A percentile compares a stretch with the other conserved stretches of the same genome.
These are phyloP conservation scores for Psilopogon haemacephalus DNA, from an alignment of 2,113 vertebrate species.

Conservation along the genomic window DNA sequence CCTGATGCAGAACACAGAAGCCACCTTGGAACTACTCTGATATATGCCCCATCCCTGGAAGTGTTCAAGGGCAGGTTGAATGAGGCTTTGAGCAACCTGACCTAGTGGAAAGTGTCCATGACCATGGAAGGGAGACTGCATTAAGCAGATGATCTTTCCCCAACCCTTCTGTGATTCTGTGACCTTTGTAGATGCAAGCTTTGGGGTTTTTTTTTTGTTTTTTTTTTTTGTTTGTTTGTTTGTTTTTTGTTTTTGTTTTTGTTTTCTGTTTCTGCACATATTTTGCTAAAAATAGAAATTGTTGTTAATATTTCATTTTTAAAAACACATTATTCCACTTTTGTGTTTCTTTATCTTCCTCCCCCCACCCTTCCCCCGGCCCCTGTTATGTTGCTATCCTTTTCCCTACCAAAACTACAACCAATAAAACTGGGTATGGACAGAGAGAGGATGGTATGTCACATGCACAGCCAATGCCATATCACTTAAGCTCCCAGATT, in stretches of 20 bases:
- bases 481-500: neutral
- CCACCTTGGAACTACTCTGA: neutral
- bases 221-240: too few relatives aligned
- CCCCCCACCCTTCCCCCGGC: rapidly evolving
- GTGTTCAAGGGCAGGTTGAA: neutral
- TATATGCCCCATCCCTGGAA: neutral
- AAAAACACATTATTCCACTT: neutral
- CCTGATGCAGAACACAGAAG: neutral
- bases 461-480: rapidly evolving
- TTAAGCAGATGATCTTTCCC: too few relatives aligned
- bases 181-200: neutral
- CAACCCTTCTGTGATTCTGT: too few relatives aligned
- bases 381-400: neutral
- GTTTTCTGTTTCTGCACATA: neutral
- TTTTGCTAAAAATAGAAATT: neutral
- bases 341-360: neutral
- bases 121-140: too few relatives aligned
- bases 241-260: too few relatives aligned
- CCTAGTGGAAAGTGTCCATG: neutral
- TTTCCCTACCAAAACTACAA: neutral
- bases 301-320: neutral
- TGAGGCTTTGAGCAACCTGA: neutral
- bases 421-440: neutral
- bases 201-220: neutral
- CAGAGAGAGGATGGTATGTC: neutral